Base-by-base conservation (phyloP, 2,113 vertebrate genomes). In the Prinia subflava region DNA sequence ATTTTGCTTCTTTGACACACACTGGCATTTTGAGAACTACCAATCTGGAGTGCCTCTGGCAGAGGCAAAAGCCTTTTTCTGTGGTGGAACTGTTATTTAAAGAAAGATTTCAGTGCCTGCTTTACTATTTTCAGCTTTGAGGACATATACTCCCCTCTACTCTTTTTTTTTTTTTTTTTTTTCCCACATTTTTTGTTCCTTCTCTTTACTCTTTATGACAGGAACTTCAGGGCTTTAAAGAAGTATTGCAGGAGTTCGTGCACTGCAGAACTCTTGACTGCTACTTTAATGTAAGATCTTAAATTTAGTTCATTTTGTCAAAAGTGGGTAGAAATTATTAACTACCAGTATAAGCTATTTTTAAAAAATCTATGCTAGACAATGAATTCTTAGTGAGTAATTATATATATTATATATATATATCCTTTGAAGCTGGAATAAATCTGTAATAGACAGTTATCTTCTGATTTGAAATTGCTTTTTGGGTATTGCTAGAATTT, bases 391-490 rank as follows among this genome's bases (percentile, higher is more conserved):
- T 71, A 92, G 37, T 37, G 74, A 63, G 63, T 62, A 91, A 80
- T 67, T 67, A 5, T 15, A 20, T 87, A 77, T 91, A 77, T 39
- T 39, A 39, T 39, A 39, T 10, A 39, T 39, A 80, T 91, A 77
- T 93, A 53, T 23, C 55, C 47, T 94, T 89, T 73, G 77, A 85
- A 95, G 22, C 30, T 50, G 6, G 27, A 90, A 31, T 62, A 93
- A 74, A 76, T 39, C 21, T 31, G 1, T 37, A 91, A 67, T 35
- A 89, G 77, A 30, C 30, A 92, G 50, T 90, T 62, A 42, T 78
- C 65, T 96, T 64, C 44, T 31, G 8, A 82, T 94, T 92, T 94
- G 46, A 85, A 97, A 93, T 60, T 1, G 27, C 37, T 91, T 94
- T 84, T 83, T 77, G 88, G 44, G 5, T 57, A 84, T 82, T 94